Percentiles rank a stretch among this genome's conserved stretches.
Evolutionary conservation across 2,113 vertebrate species (phyloP).

Genomic region (Uria lomvia): DNA sequence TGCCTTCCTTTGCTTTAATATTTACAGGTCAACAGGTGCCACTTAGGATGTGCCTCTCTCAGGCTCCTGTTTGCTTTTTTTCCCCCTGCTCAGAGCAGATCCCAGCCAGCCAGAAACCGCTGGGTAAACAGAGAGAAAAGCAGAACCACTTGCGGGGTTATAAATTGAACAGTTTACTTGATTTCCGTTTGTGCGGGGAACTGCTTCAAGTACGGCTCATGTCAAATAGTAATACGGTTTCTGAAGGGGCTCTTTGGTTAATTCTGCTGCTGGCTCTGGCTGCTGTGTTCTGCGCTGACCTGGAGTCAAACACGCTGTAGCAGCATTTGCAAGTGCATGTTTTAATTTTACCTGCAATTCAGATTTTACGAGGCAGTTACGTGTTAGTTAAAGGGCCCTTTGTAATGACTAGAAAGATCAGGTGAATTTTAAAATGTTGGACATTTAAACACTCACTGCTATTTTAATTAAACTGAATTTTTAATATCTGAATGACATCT

Average conservation of each 20-base stretch:
- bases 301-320: neutral
- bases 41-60: neutral
- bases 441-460: conserved; percentile 43
- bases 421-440: conserved; percentile 49
- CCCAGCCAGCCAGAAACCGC: neutral
- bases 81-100: neutral
- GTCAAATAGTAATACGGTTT: neutral
- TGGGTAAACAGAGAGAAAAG: neutral
- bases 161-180: fast-evolving
- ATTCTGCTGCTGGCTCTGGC: neutral
- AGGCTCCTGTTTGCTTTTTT: neutral
- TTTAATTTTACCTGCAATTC: neutral
- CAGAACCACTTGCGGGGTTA: neutral
- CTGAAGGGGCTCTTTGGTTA: neutral
- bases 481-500: conserved; percentile 53
- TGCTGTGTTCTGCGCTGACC: neutral
- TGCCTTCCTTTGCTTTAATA: neutral
- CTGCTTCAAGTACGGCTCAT: neutral
- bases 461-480: conserved; percentile 62
- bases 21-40: neutral
- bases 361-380: conserved; percentile 44
- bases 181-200: neutral
- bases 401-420: conserved; percentile 29
- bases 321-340: neutral
- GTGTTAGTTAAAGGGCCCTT: conserved; percentile 28